phyloP scores from a whole-genome alignment of 2,797 vertebrate species.

The Cirrhinus molitorella region DNA sequence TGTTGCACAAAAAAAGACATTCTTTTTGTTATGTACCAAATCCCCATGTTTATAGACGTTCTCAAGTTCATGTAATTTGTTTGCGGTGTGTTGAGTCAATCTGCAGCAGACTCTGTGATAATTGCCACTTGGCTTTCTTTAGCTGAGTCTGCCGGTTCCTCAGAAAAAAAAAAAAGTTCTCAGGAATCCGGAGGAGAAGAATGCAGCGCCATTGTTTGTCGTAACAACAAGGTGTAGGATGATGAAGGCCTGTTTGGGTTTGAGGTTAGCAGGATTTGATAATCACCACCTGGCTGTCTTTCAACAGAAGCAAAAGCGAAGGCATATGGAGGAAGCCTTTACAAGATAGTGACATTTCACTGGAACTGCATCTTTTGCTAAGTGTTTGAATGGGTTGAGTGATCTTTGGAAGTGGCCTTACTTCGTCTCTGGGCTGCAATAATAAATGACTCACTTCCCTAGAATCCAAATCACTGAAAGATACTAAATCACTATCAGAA shows the following conservation, averaged over 20 bases:
- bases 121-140: not conserved
- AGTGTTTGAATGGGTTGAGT: constrained; percentile 1
- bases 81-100: constrained; percentile 20
- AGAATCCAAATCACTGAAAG: not conserved
- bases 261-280: constrained; percentile 29
- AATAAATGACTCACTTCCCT: not conserved
- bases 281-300: constrained; percentile 47
- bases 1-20: not conserved
- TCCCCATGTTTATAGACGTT: not conserved
- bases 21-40: constrained; percentile 9
- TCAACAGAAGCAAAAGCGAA: constrained; percentile 36
- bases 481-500: not conserved
- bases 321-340: constrained; percentile 5
- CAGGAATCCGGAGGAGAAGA: constrained; percentile 45
- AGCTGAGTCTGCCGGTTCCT: constrained; percentile 3
- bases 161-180: not conserved
- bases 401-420: constrained; percentile 25
- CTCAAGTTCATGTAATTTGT: constrained; percentile 31
- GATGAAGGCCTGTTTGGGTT: constrained; percentile 53
- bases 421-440: constrained; percentile 15
- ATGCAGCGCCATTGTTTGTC: constrained; percentile 17
- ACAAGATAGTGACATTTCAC: not conserved
- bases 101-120: constrained; percentile 12
- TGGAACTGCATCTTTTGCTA: not conserved
- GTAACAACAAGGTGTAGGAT: constrained; percentile 42